phyloP scores from a whole-genome alignment of 2,888 invertebrate species.

The Dioctria rufipes region DNA sequence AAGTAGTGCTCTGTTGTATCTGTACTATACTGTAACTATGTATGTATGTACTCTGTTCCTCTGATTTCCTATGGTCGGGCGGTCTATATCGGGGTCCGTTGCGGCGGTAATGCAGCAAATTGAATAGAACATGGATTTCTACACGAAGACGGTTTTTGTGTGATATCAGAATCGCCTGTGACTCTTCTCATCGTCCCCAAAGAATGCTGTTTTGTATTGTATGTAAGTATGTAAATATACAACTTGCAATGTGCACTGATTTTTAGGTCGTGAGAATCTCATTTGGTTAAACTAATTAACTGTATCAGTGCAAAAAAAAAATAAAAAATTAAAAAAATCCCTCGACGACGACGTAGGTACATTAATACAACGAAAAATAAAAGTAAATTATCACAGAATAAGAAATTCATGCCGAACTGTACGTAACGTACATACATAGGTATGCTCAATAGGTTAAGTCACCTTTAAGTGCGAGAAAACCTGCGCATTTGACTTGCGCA shows the following conservation, averaged over 20 bases:
- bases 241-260: conserved; percentile 23
- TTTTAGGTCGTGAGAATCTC: conserved; percentile 51
- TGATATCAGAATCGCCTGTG: conserved; percentile 30
- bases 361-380: conserved; percentile 21
- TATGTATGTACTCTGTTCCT: not conserved
- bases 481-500: conserved; percentile 43
- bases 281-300: conserved; percentile 53
- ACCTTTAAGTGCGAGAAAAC: conserved; percentile 15
- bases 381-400: conserved; percentile 21
- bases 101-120: not conserved
- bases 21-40: no score
- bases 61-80: not conserved
- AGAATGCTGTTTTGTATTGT: conserved; percentile 3
- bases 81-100: no score
- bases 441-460: not conserved
- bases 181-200: not conserved
- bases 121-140: conserved; percentile 46
- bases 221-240: no score
- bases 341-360: no score
- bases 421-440: not conserved
- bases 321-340: not conserved
- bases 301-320: conserved; percentile 24
- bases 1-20: not conserved
- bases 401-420: not conserved
- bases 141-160: conserved; percentile 40